Percentiles rank a stretch among this genome's conserved stretches.
These are phyloP conservation scores for Ciconia stormi DNA, from an alignment of 2,113 vertebrate species.

Conservation along the genomic window DNA sequence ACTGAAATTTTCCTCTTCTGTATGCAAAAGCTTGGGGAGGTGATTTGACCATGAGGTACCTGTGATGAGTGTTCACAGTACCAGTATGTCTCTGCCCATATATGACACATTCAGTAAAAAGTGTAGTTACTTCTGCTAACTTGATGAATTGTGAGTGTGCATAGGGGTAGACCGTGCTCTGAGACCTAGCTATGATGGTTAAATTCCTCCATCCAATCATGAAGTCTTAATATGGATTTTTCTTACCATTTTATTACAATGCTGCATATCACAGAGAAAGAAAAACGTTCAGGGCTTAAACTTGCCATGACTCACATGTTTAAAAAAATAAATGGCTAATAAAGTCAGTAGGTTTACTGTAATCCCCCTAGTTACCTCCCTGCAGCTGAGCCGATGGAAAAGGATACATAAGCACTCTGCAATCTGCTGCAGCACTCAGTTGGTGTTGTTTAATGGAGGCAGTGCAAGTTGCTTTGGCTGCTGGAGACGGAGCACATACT, in stretches of 20 bases:
- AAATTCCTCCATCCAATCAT: not conserved
- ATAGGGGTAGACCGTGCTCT: not conserved
- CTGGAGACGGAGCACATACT: not conserved
- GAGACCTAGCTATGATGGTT: not conserved
- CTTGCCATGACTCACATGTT: fast-evolving
- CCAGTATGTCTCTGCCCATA: not conserved
- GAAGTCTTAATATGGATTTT: not conserved
- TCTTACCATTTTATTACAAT: not conserved
- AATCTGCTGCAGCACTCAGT: not conserved
- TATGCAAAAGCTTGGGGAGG: not conserved
- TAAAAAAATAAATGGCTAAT: not conserved
- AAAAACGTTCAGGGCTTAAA: not conserved
- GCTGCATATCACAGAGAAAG: not conserved
- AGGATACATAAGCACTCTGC: not conserved
- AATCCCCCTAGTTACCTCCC: not conserved
- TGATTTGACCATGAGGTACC: not conserved
- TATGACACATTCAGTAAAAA: not conserved
- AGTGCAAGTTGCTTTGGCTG: not conserved
- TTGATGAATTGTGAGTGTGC: not conserved
- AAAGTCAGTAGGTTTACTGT: not conserved
- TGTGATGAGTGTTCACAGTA: not conserved
- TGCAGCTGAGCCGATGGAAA: not conserved
- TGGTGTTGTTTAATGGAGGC: not conserved
- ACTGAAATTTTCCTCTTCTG: fast-evolving
- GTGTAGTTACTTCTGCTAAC: not conserved